phyloP scores from a whole-genome alignment of 2,797 vertebrate genomes.

The Gallirallus australis region DNA sequence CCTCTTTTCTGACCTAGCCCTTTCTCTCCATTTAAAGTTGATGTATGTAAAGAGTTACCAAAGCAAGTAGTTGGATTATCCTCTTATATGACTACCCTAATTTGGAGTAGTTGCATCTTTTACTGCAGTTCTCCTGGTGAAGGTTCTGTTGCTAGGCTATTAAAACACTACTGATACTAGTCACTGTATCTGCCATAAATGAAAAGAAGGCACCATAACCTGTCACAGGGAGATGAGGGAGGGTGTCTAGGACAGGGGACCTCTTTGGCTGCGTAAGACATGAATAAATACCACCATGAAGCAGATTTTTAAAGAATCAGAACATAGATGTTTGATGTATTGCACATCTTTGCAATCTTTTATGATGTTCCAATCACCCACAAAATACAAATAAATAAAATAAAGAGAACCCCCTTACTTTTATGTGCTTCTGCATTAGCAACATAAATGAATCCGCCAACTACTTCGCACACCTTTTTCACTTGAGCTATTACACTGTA shows the following conservation, averaged over 20 bases:
- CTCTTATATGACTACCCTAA: neutral
- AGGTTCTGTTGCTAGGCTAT: neutral
- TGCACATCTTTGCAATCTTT: neutral
- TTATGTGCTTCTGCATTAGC: conserved; percentile 88
- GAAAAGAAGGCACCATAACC: neutral
- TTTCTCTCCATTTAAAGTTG: neutral
- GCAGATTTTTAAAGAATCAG: neutral
- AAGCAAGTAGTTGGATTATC: neutral
- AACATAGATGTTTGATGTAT: neutral
- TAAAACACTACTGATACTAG: neutral
- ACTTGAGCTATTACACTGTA: conserved; percentile 87
- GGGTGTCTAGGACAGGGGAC: neutral
- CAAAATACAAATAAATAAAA: neutral
- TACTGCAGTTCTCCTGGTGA: neutral
- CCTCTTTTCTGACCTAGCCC: neutral
- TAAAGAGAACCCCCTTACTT: conserved; percentile 77
- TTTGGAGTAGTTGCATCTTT: neutral
- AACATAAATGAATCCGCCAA: conserved; percentile 95
- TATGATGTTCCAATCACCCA: neutral
- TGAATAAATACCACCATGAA: neutral
- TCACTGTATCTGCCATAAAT: fast-evolving
- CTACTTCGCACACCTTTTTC: conserved; percentile 88
- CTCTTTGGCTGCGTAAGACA: neutral
- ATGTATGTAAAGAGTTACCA: neutral
- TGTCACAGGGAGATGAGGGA: neutral